Evolutionary conservation across 2,113 vertebrate genomes (phyloP).

Genomic region (Ctenomys sociabilis): DNA sequence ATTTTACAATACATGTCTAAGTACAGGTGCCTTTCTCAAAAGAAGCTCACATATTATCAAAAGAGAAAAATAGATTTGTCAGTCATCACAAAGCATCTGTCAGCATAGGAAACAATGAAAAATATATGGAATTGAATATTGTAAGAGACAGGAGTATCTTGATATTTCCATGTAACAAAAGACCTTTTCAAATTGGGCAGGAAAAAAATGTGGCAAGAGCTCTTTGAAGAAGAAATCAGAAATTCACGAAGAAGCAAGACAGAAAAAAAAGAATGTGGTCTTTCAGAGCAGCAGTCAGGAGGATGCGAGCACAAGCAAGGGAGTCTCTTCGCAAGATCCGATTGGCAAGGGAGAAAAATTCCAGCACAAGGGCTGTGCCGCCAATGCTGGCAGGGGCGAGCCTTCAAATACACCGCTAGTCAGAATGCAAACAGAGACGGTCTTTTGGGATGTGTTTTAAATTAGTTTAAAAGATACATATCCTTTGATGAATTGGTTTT

Average conservation of each 20-base stretch:
- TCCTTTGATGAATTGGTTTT: constrained; percentile 16
- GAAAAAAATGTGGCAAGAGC: background rate
- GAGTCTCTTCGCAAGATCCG: background rate
- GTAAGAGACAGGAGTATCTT: background rate
- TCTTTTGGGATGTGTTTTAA: constrained; percentile 21
- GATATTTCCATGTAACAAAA: background rate
- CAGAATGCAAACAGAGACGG: background rate
- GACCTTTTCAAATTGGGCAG: background rate
- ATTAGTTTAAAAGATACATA: constrained; percentile 14
- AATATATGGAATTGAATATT: background rate
- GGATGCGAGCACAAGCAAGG: background rate
- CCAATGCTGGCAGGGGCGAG: background rate
- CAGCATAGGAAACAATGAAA: background rate
- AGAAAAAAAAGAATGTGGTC: background rate
- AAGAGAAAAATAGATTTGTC: background rate
- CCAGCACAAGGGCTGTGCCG: background rate
- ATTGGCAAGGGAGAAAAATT: background rate
- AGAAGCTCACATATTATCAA: background rate
- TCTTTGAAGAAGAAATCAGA: background rate
- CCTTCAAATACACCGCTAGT: background rate
- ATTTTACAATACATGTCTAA: background rate
- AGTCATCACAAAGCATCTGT: background rate
- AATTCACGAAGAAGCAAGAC: background rate
- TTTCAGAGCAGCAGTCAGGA: background rate
- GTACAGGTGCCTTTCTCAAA: background rate